Percentiles rank a stretch among this genome's conserved stretches.
phyloP scores from a whole-genome alignment of 1,140 invertebrate species.

The Psilanteris sp. region DNA sequence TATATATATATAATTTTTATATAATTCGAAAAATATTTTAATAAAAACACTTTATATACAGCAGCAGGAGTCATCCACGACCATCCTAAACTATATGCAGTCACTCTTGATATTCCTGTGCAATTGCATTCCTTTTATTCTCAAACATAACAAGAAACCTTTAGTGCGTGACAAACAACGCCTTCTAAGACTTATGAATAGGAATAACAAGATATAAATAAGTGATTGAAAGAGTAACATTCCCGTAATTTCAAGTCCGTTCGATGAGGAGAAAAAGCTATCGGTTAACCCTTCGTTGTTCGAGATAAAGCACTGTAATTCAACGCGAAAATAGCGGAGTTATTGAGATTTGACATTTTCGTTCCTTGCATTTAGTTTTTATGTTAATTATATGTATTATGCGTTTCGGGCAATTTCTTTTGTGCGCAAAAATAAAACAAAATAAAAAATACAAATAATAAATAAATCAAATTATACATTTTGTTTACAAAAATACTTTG shows the following conservation, averaged over 20 bases:
- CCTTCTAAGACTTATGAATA: conserved; percentile 33
- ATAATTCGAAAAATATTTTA: no score
- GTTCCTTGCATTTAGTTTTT: neutral
- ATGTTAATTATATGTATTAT: neutral
- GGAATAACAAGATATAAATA: conserved; percentile 44
- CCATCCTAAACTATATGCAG: neutral
- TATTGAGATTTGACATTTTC: neutral
- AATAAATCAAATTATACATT: no score
- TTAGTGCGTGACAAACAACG: conserved; percentile 54
- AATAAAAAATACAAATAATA: no score
- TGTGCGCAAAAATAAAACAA: no score
- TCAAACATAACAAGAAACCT: conserved; percentile 42
- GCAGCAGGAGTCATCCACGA: no score
- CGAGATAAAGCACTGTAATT: conserved; percentile 7
- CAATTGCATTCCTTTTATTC: conserved; percentile 46
- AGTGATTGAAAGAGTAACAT: conserved; percentile 35
- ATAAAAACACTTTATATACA: no score
- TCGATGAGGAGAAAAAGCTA: conserved; percentile 10
- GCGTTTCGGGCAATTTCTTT: no score
- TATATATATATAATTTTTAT: no score
- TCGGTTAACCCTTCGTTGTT: conserved; percentile 1
- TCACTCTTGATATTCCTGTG: conserved; percentile 23
- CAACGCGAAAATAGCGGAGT: neutral
- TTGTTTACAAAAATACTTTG: no score
- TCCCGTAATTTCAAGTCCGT: conserved; percentile 25